Conservation (phyloP, 2,888 invertebrate genomes). For the Zaprionus obscuricornis region DNA sequence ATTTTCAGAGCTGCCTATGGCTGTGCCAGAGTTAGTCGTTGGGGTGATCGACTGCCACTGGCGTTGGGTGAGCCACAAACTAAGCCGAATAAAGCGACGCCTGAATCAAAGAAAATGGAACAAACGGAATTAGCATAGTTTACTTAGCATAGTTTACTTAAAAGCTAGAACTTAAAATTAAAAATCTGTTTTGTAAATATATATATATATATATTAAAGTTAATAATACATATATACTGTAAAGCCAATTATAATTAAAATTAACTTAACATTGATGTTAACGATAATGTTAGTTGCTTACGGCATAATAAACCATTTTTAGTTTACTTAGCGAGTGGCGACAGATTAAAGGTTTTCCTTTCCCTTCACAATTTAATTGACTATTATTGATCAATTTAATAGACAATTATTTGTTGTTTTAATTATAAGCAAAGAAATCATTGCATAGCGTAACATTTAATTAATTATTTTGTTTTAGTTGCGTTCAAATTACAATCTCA, state of each 20-base stretch:
- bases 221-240: no score
- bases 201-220: no score
- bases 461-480: slow-evolving; percentile 70
- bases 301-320: no score
- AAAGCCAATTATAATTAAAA: no score
- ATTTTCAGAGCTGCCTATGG: slow-evolving; percentile 86
- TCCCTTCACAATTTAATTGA: slow-evolving; percentile 33
- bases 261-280: no score
- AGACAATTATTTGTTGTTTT: slow-evolving; percentile 51
- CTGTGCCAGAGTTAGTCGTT: slow-evolving; percentile 89
- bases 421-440: slow-evolving; percentile 72
- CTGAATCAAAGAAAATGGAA: slow-evolving; percentile 10
- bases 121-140: slow-evolving; percentile 39
- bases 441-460: slow-evolving; percentile 48
- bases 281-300: no score
- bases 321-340: no score
- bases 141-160: no score
- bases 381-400: no score
- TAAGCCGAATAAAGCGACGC: slow-evolving; percentile 18
- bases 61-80: slow-evolving; percentile 80
- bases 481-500: slow-evolving; percentile 56
- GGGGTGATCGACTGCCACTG: slow-evolving; percentile 92
- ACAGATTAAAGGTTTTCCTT: no score
- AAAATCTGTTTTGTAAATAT: no score
- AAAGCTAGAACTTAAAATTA: no score